Percentiles rank a stretch among this genome's conserved stretches.
phyloP scores from a whole-genome alignment of 2,888 invertebrate genomes.

The Athalia circularis region DNA sequence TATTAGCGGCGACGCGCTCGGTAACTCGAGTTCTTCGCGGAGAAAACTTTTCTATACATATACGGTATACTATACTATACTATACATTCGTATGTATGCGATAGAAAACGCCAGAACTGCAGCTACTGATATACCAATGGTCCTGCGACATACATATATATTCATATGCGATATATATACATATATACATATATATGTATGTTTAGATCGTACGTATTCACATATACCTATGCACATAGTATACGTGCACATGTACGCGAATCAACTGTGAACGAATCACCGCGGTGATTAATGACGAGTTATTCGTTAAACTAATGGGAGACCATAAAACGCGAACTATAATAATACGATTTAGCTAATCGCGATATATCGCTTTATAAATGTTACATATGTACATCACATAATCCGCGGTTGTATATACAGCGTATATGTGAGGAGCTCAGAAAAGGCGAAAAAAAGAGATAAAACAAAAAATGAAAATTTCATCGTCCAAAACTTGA shows the following conservation, averaged over 20 bases:
- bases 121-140: too few relatives aligned
- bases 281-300: slow-evolving; percentile 5
- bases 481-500: too few relatives aligned
- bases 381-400: background rate
- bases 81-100: background rate
- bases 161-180: too few relatives aligned
- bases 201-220: background rate
- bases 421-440: background rate
- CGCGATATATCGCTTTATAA: background rate
- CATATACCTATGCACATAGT: too few relatives aligned
- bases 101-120: too few relatives aligned
- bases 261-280: background rate
- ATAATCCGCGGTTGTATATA: background rate
- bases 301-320: slow-evolving; percentile 35
- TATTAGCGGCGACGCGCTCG: slow-evolving; percentile 22
- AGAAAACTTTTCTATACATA: slow-evolving; percentile 24
- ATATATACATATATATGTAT: slow-evolving; percentile 12
- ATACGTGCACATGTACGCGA: background rate
- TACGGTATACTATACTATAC: too few relatives aligned
- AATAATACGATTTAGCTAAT: slow-evolving; percentile 23
- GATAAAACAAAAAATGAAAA: background rate
- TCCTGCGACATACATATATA: background rate
- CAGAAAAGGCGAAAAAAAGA: background rate
- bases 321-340: slow-evolving; percentile 5
- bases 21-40: background rate